Evolutionary conservation across 1,140 invertebrate genomes (phyloP).

Genomic region (Trichonephila clavata): DNA sequence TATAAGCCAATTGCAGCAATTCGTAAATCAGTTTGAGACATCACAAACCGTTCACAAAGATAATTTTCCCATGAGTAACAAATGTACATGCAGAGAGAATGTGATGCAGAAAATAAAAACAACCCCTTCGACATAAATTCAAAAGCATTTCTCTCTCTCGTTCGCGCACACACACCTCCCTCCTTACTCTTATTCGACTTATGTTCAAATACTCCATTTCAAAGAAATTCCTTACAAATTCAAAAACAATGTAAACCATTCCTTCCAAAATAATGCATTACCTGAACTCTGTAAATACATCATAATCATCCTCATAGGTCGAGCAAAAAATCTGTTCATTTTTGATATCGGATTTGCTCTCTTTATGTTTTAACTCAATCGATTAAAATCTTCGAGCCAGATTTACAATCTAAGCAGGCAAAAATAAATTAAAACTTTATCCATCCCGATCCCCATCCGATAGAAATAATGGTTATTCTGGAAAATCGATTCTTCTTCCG

Average conservation of each 20-base stretch:
- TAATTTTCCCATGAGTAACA: no score
- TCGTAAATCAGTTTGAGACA: no score
- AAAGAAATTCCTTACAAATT: background rate
- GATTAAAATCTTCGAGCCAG: background rate
- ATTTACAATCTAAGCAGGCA: slow-evolving; percentile 3
- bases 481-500: slow-evolving; percentile 23
- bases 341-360: background rate
- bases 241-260: background rate
- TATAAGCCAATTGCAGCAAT: no score
- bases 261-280: background rate
- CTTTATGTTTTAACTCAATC: slow-evolving; percentile 28
- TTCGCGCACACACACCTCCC: no score
- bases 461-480: slow-evolving; percentile 35
- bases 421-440: slow-evolving; percentile 53
- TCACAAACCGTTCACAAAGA: no score
- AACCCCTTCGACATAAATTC: no score
- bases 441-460: background rate
- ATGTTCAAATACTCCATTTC: no score
- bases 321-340: background rate
- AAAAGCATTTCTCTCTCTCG: no score
- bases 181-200: no score
- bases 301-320: background rate
- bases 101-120: no score
- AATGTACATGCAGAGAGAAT: no score
- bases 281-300: background rate